Evolutionary conservation across 2,113 vertebrate species (phyloP).

Genomic region (Sinocyclocheilus anophthalmus): DNA sequence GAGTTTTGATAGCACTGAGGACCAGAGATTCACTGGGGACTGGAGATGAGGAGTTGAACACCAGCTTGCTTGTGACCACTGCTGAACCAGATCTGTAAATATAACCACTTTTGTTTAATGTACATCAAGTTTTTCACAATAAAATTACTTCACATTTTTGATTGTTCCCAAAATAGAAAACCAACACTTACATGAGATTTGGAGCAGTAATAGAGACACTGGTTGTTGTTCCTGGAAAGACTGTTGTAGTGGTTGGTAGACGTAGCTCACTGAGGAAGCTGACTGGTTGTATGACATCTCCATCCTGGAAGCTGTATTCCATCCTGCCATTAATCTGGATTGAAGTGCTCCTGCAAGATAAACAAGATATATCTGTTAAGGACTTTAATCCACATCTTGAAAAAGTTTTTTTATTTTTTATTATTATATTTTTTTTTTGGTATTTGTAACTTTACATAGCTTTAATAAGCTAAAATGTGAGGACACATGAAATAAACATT

Average conservation of each 20-base stretch:
- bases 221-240: background rate
- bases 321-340: no score
- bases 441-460: no score
- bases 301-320: no score
- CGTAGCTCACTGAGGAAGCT: no score
- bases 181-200: background rate
- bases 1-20: no score
- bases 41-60: conserved; percentile 37
- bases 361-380: background rate
- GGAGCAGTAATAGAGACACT: background rate
- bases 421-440: no score
- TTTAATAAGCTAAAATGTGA: background rate
- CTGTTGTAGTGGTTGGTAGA: no score
- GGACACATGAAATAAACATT: background rate
- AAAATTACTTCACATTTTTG: no score
- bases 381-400: background rate
- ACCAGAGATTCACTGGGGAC: conserved; percentile 33
- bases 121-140: background rate
- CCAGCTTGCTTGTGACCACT: background rate
- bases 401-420: no score
- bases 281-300: no score
- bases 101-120: background rate
- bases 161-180: background rate
- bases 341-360: background rate
- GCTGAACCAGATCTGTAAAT: background rate